Evolutionary conservation across 1,140 invertebrate species (phyloP), one percentile per base, ranked within the genome.

Genomic region (Frieseomelitta varia): DNA sequence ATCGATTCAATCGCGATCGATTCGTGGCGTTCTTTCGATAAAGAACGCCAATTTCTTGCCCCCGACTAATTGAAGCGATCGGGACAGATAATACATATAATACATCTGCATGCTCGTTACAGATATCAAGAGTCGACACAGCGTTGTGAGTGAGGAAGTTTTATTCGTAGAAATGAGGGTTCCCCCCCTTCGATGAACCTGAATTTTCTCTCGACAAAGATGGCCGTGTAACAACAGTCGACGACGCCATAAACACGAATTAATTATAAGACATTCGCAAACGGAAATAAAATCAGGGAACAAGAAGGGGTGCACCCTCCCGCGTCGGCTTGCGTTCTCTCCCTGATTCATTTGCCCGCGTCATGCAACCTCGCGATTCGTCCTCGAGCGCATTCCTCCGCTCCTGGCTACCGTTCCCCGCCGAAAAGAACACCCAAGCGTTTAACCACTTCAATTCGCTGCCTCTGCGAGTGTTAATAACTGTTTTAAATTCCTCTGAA

Each of bases 231-330:
- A 78, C 63, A 47, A 78, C 65, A 21, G 39, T 30, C n/a, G 30
- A n/a, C 65, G 68, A 69, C 63, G 30, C 4, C n/a, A 51, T 79
- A 74, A 73, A 67, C 47, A 19, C 27, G 69, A 84, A 84, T 84
- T 84, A 84, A 84, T 84, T 84, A 84, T 68, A 47, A 51, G 77
- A 61, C 58, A 84, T 84, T 80, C 83, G 69, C 83, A 56, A 79
- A 34, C 78, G 77, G 83, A 80, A 84, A 84, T 56, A 79, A 84
- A 73, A 84, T 79, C 75, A 63, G 75, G 24, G 73, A 34, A 51
- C 24, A 34, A 69, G 67, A 0, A 78, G 61, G 55, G 47, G 75
- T 55, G 76, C 81, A 69, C 65, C 65, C n/a, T 78, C 75, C 39
- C 81, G 65, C 55, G 61, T 68, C 63, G 24, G 24, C 3, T 14